Evolutionary conservation across 2,113 vertebrate species (phyloP).

Genomic region (Holacanthus passer): DNA sequence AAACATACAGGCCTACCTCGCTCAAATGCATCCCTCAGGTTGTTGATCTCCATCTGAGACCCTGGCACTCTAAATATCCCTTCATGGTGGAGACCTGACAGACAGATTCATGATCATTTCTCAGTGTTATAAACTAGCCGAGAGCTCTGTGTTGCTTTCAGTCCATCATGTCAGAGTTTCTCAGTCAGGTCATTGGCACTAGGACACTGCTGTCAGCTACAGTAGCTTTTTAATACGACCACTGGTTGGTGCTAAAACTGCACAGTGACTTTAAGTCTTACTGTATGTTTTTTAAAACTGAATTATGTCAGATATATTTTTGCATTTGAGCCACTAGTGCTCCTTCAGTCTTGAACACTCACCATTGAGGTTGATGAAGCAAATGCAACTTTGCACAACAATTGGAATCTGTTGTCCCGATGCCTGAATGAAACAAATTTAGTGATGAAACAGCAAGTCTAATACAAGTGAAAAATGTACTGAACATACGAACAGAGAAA

Average conservation of each 20-base stretch:
- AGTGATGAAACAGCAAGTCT: neutral
- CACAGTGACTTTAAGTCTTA: neutral
- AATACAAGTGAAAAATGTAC: neutral
- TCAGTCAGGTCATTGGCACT: neutral
- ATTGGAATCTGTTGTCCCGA: conserved; percentile 84
- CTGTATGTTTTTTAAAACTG: neutral
- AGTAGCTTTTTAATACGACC: no score
- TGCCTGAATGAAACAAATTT: conserved; percentile 59
- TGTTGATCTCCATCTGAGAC: conserved; percentile 87
- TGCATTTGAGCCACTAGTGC: neutral
- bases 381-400: conserved; percentile 90
- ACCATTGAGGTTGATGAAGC: conserved; percentile 91
- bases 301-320: neutral
- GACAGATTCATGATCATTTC: neutral
- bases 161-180: neutral
- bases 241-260: neutral
- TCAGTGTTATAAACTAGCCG: neutral
- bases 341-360: conserved; percentile 42
- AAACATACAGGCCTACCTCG: conserved; percentile 81
- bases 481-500: neutral
- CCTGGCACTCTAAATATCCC: conserved; percentile 93
- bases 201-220: neutral
- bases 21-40: conserved; percentile 89
- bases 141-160: neutral
- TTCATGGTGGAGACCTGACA: conserved; percentile 91